Conservation (phyloP, 2,113 vertebrate genomes). For the Elachura formosa region DNA sequence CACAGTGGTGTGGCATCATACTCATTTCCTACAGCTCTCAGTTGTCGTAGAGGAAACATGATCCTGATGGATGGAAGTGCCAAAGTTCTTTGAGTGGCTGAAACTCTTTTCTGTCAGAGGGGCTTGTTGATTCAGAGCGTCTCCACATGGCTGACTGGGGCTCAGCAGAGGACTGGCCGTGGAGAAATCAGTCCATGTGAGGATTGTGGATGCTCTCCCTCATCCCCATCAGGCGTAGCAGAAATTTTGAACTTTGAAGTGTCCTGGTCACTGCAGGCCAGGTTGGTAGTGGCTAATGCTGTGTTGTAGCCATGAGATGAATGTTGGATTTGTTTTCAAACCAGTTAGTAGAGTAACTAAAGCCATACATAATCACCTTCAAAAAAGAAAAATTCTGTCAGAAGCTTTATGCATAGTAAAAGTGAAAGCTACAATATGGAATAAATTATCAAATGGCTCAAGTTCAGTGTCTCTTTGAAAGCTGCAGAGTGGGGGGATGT, state of each 20-base stretch:
- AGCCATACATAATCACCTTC: not conserved
- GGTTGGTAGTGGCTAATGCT: not conserved
- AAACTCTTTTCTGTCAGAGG: not conserved
- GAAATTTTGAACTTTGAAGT: not conserved
- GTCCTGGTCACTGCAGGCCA: not conserved
- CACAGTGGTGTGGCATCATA: not conserved
- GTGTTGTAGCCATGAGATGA: not conserved
- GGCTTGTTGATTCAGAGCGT: not conserved
- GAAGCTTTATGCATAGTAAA: not conserved
- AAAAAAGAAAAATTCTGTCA: not conserved
- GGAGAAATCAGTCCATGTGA: not conserved
- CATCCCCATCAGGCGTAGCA: rapidly evolving
- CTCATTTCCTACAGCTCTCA: rapidly evolving
- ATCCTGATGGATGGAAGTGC: not conserved
- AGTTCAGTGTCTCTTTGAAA: constrained; percentile 37
- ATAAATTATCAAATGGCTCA: constrained; percentile 21
- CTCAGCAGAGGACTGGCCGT: not conserved
- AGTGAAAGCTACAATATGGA: constrained; percentile 34
- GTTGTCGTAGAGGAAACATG: rapidly evolving
- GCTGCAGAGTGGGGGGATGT: rapidly evolving
- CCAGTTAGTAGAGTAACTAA: not conserved
- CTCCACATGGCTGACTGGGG: not conserved
- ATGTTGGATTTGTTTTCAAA: not conserved
- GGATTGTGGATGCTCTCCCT: not conserved
- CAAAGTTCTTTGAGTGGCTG: not conserved